phyloP scores from a whole-genome alignment of 2,797 vertebrate genomes.

The Selene dorsalis region DNA sequence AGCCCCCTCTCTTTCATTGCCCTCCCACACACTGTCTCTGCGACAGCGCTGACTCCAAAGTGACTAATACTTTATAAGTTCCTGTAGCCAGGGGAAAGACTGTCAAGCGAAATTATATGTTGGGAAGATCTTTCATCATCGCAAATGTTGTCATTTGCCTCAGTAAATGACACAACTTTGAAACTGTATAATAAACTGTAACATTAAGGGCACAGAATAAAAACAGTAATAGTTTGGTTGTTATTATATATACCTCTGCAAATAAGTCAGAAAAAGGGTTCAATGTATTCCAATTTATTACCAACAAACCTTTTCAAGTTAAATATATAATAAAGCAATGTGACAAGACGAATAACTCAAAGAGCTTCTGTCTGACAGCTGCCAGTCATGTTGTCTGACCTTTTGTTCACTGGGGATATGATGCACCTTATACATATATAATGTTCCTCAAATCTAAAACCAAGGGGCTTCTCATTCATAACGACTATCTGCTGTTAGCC shows the following conservation, averaged over 20 bases:
- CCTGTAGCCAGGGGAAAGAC: constrained; percentile 68
- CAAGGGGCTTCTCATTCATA: constrained; percentile 8
- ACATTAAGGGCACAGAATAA: constrained; percentile 25
- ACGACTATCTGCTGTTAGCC: constrained; percentile 3
- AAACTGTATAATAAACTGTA: constrained; percentile 50
- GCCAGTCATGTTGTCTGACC: constrained; percentile 15
- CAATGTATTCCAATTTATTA: not conserved
- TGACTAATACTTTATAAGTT: constrained; percentile 77
- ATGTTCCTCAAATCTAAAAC: not conserved
- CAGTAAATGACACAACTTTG: constrained; percentile 51
- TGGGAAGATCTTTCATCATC: constrained; percentile 66
- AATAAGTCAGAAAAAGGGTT: not conserved
- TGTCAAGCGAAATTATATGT: constrained; percentile 72
- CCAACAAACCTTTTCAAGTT: not conserved
- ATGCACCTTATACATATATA: not conserved
- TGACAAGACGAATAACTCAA: not conserved
- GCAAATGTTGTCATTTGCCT: constrained; percentile 60
- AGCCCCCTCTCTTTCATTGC: constrained; percentile 51
- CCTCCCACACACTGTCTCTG: constrained; percentile 73
- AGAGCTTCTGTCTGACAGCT: constrained; percentile 14
- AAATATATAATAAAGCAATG: not conserved
- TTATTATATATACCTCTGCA: constrained; percentile 21
- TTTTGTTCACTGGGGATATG: constrained; percentile 1
- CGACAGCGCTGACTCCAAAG: constrained; percentile 46
- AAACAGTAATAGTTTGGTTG: not conserved